Percentiles rank a stretch among this genome's conserved stretches.
phyloP scores from a whole-genome alignment of 1,140 invertebrate species.

The Planococcus citri region DNA sequence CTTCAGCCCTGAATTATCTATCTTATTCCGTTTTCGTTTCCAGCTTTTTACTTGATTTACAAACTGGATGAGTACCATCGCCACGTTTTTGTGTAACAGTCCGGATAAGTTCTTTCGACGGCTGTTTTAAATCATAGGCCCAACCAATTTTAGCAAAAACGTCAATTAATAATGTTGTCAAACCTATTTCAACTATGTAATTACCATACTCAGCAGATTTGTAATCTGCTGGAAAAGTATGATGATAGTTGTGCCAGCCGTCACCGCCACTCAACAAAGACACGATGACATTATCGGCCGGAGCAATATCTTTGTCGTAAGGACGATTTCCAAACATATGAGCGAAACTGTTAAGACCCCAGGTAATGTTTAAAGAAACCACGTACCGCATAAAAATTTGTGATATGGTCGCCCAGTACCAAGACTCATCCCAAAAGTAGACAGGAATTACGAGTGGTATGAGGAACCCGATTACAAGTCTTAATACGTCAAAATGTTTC shows the following conservation, averaged over 20 bases:
- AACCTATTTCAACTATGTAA: too few species aligned
- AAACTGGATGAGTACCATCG: too few species aligned
- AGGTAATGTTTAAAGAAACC: background rate
- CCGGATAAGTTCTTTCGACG: too few species aligned
- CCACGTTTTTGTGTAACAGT: too few species aligned
- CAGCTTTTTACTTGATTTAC: too few species aligned
- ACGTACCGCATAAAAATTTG: background rate
- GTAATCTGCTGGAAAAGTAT: too few species aligned
- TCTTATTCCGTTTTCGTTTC: too few species aligned
- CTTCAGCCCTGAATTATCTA: too few species aligned
- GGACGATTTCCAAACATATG: background rate
- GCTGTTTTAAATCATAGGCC: too few species aligned
- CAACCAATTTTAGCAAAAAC: too few species aligned
- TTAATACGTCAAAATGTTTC: background rate
- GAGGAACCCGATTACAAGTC: background rate
- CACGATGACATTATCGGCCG: conserved; percentile 56
- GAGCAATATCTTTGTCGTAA: conserved; percentile 41
- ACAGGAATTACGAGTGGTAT: background rate
- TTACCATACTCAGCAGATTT: too few species aligned
- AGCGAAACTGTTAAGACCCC: background rate
- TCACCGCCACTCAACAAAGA: conserved; percentile 60
- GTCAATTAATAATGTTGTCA: too few species aligned
- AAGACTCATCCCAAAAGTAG: background rate
- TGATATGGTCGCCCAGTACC: background rate
- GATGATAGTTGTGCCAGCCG: conserved; percentile 91